These are phyloP conservation scores for Parasteatoda lunata DNA, from an alignment of 2,888 invertebrate genomes.

Conservation along the genomic window DNA sequence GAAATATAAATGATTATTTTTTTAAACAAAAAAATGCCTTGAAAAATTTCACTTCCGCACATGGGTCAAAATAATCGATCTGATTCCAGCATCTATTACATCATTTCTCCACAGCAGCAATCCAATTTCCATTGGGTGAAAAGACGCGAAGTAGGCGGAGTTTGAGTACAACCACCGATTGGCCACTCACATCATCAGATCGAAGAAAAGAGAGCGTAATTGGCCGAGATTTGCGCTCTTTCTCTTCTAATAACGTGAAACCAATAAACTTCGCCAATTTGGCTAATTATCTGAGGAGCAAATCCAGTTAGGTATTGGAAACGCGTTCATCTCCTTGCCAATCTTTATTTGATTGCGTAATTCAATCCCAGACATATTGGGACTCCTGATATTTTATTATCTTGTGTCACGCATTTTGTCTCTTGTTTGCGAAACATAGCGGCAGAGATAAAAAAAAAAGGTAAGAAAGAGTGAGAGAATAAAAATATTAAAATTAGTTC, in stretches of 20 bases:
- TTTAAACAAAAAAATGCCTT: too few species aligned
- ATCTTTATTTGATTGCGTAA: conserved; percentile 44
- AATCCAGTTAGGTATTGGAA: conserved; percentile 54
- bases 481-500: too few species aligned
- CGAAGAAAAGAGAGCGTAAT: conserved; percentile 47
- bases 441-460: too few species aligned
- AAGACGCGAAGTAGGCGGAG: conserved; percentile 24
- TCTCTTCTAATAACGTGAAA: conserved; percentile 54
- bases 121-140: conserved; percentile 30
- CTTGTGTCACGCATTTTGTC: conserved; percentile 30
- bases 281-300: conserved; percentile 55
- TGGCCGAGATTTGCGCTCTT: conserved; percentile 64
- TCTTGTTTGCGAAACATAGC: not conserved
- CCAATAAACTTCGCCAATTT: conserved; percentile 66
- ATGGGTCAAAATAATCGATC: conserved; percentile 7
- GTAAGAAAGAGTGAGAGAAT: too few species aligned
- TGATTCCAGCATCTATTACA: conserved; percentile 32
- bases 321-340: conserved; percentile 38
- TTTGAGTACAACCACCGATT: conserved; percentile 32
- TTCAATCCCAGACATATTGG: conserved; percentile 33
- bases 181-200: conserved; percentile 50
- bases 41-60: too few species aligned
- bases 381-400: conserved; percentile 35
- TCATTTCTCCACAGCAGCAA: conserved; percentile 35
- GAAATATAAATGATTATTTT: too few species aligned